Evolutionary conservation across 2,797 vertebrate genomes (phyloP).

Genomic region (Hyperoplus immaculatus): DNA sequence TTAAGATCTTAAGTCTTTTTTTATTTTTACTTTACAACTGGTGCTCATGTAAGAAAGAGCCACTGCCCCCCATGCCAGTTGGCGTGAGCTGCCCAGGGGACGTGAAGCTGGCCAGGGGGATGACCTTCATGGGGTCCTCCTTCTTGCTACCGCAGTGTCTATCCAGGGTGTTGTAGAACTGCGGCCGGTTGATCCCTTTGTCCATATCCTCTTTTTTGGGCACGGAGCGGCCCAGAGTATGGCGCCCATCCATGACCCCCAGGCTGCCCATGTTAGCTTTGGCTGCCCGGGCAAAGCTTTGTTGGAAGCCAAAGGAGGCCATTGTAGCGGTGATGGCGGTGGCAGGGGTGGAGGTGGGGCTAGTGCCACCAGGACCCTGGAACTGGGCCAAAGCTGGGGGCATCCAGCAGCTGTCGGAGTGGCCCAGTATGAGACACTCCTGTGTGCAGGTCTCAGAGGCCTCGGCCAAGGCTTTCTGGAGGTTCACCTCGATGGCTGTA

Average conservation of each 20-base stretch:
- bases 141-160: constrained; percentile 90
- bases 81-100: constrained; percentile 83
- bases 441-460: constrained; percentile 98
- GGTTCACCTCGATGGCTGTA: constrained; percentile 94
- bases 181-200: constrained; percentile 87
- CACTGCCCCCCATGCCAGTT: constrained; percentile 67
- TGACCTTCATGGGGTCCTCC: constrained; percentile 93
- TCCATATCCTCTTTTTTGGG: constrained; percentile 93
- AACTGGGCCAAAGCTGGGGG: constrained; percentile 91
- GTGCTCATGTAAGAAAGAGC: constrained; percentile 91
- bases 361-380: constrained; percentile 85
- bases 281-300: constrained; percentile 87
- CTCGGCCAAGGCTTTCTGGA: constrained; percentile 95
- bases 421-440: constrained; percentile 97
- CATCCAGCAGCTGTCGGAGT: constrained; percentile 99
- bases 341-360: constrained; percentile 72
- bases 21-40: constrained; percentile 90
- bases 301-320: constrained; percentile 90
- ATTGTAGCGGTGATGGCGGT: constrained; percentile 79
- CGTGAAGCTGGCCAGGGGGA: constrained; percentile 93
- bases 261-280: constrained; percentile 83
- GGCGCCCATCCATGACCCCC: constrained; percentile 87
- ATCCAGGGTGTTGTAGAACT: constrained; percentile 95
- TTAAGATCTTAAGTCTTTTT: constrained; percentile 58
- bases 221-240: constrained; percentile 90